These are phyloP conservation scores for Scolopax mira DNA, from an alignment of 2,113 vertebrate species.

Conservation along the genomic window DNA sequence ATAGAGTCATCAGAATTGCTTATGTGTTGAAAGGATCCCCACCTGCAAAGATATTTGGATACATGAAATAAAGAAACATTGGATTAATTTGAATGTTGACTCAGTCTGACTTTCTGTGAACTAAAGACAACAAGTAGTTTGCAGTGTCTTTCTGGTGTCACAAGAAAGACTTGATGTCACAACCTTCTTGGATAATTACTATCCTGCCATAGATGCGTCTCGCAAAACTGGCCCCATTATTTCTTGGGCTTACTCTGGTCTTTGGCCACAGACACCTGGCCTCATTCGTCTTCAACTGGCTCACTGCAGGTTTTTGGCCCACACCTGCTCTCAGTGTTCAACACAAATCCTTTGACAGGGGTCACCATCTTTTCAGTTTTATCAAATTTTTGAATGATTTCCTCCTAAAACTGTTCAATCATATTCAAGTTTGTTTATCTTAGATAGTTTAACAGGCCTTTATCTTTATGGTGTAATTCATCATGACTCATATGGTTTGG, in stretches of 20 bases:
- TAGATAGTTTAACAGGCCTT: background rate
- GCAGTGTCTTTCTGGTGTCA: background rate
- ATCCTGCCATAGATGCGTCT: background rate
- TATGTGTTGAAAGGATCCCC: slow-evolving; percentile 26
- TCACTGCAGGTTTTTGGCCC: background rate
- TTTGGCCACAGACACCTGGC: background rate
- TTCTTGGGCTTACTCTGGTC: background rate
- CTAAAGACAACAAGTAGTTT: background rate
- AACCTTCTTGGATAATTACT: background rate
- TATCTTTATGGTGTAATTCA: background rate
- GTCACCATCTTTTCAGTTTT: background rate
- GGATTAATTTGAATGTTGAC: slow-evolving; percentile 15
- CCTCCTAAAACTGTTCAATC: background rate
- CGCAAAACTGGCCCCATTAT: background rate
- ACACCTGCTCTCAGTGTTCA: background rate
- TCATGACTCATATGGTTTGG: background rate
- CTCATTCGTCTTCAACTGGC: background rate
- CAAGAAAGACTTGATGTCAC: background rate
- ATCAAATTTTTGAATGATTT: background rate
- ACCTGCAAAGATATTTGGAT: slow-evolving; percentile 18
- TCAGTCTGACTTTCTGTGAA: slow-evolving; percentile 11
- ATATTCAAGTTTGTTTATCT: background rate
- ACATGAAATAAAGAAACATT: background rate
- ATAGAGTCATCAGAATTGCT: slow-evolving; percentile 10
- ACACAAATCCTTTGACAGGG: background rate